These are phyloP conservation scores for Drosophila paucipuncta DNA, from an alignment of 2,888 invertebrate species.

Conservation along the genomic window DNA sequence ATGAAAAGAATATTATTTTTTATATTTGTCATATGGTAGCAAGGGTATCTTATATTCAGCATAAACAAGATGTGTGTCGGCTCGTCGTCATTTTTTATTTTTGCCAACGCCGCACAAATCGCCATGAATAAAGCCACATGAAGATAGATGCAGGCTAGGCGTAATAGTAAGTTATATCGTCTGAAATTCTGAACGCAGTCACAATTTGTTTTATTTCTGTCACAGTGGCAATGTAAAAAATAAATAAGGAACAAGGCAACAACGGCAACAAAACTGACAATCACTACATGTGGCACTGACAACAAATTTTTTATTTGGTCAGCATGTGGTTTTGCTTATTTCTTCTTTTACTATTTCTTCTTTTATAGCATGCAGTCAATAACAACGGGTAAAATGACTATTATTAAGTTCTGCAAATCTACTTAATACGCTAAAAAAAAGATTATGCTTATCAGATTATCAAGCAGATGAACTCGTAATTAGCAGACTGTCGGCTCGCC, in stretches of 20 bases:
- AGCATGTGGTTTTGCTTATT: conserved; percentile 18
- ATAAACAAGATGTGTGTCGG: too few species aligned
- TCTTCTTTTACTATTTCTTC: conserved; percentile 9
- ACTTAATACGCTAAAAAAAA: neutral
- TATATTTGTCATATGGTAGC: neutral
- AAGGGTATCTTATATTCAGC: neutral
- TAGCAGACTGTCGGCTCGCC: neutral
- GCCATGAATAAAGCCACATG: conserved; percentile 41
- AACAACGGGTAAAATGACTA: neutral
- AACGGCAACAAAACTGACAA: conserved; percentile 16
- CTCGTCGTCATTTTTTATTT: conserved; percentile 16
- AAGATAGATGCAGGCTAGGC: conserved; percentile 4
- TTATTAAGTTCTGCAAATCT: neutral
- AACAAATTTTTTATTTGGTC: conserved; percentile 14
- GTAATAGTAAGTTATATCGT: conserved; percentile 6
- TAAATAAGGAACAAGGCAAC: conserved; percentile 20
- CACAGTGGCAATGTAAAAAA: conserved; percentile 46
- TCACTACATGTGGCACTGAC: conserved; percentile 12
- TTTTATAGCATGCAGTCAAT: neutral
- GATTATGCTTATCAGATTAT: neutral
- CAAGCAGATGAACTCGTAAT: neutral
- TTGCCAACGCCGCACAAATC: conserved; percentile 43
- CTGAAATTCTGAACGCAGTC: conserved; percentile 26
- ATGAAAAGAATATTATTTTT: neutral
- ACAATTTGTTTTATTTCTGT: conserved; percentile 25